Evolutionary conservation across 2,113 vertebrate genomes (phyloP).

Genomic region (Pseudolaguvia tuberculata): DNA sequence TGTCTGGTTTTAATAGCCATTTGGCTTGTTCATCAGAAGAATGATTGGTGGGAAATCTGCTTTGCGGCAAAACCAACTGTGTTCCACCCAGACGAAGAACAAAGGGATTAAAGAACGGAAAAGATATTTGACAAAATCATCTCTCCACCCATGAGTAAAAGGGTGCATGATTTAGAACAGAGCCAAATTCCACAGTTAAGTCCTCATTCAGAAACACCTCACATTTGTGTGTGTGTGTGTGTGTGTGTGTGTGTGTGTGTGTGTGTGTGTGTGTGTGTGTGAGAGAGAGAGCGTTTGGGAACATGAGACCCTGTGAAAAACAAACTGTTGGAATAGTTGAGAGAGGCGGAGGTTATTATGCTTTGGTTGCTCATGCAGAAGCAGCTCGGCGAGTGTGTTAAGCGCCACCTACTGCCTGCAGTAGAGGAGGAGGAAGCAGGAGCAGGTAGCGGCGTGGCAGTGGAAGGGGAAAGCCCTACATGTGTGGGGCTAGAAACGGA

Average conservation of each 20-base stretch:
- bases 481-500: conserved; percentile 96
- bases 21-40: neutral
- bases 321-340: conserved; percentile 3
- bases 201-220: neutral
- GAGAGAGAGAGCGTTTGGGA: neutral
- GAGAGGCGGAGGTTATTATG: conserved; percentile 30
- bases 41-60: neutral
- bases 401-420: conserved; percentile 92
- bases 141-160: neutral
- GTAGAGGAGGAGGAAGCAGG: conserved; percentile 86
- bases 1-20: neutral
- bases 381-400: conserved; percentile 36
- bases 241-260: neutral
- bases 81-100: conserved; percentile 9
- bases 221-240: neutral
- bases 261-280: no score
- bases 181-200: conserved; percentile 25
- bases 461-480: conserved; percentile 87
- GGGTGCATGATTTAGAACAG: conserved; percentile 9
- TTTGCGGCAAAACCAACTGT: neutral
- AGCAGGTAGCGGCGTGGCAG: conserved; percentile 79
- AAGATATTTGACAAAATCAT: conserved; percentile 5
- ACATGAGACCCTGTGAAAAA: neutral
- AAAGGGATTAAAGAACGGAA: neutral
- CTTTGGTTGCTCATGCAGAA: conserved; percentile 39